These are phyloP conservation scores for Molothrus ater DNA, from an alignment of 2,797 vertebrate genomes.

Conservation along the genomic window DNA sequence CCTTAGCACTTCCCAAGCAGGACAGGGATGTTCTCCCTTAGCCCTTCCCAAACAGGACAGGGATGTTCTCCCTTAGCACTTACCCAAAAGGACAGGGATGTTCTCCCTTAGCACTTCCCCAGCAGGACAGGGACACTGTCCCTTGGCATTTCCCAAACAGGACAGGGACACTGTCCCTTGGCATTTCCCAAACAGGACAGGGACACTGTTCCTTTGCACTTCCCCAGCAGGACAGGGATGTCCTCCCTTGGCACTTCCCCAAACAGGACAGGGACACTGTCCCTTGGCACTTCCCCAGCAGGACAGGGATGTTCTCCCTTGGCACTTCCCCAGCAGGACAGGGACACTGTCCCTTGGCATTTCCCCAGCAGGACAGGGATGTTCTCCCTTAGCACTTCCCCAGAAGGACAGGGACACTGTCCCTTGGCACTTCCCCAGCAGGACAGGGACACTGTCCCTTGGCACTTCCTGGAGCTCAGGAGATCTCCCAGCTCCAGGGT, in stretches of 20 bases:
- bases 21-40: too few relatives aligned
- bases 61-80: too few relatives aligned
- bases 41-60: too few relatives aligned
- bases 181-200: neutral
- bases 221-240: too few relatives aligned
- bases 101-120: neutral
- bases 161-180: accelerated
- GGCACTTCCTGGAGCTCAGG: neutral
- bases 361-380: neutral
- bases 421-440: neutral
- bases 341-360: accelerated
- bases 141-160: neutral
- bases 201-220: too few relatives aligned
- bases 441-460: neutral
- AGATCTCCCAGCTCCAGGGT: neutral
- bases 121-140: neutral
- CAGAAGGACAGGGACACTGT: neutral
- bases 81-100: neutral
- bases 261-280: neutral
- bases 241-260: too few relatives aligned
- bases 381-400: too few relatives aligned
- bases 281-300: neutral
- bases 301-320: neutral
- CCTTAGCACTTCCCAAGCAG: neutral
- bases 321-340: neutral